Percentiles rank a stretch among this genome's conserved stretches.
phyloP scores from a whole-genome alignment of 1,140 invertebrate genomes.

The Plectrocnemia conspersa region DNA sequence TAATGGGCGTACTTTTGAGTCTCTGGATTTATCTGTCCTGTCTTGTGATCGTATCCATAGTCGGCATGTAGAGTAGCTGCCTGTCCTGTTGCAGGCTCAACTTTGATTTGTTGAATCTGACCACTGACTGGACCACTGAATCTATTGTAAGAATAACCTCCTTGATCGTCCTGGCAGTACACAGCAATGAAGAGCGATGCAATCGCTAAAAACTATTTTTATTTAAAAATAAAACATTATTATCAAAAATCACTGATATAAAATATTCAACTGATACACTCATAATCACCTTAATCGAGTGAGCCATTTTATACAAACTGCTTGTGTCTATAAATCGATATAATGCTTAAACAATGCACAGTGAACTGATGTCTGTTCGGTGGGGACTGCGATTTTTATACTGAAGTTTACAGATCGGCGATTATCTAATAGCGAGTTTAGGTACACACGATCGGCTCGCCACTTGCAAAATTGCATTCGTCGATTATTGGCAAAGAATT shows the following conservation, averaged over 20 bases:
- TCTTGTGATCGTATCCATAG: conserved; percentile 50
- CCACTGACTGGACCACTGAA: conserved; percentile 63
- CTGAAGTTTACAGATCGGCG: conserved; percentile 17
- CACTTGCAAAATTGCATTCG: conserved; percentile 34
- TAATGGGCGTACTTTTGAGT: conserved; percentile 49
- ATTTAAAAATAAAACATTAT: conserved; percentile 4
- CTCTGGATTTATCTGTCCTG: conserved; percentile 47
- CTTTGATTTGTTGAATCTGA: conserved; percentile 50
- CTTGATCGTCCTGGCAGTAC: conserved; percentile 39
- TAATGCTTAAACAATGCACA: conserved; percentile 16
- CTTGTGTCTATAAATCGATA: not conserved
- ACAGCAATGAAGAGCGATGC: conserved; percentile 2
- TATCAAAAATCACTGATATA: not conserved
- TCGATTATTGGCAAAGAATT: conserved; percentile 29
- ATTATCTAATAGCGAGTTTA: conserved; percentile 27
- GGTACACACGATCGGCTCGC: conserved; percentile 32
- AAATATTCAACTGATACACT: not conserved
- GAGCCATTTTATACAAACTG: conserved; percentile 21
- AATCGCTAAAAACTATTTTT: conserved; percentile 16
- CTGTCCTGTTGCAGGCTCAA: conserved; percentile 45
- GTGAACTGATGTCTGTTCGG: conserved; percentile 12
- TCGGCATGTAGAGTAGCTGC: conserved; percentile 52
- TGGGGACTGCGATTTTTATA: conserved; percentile 25
- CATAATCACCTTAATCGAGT: conserved; percentile 5
- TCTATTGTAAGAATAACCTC: conserved; percentile 60